Conservation (phyloP, 2,797 vertebrate species). For the Anableps anableps region DNA sequence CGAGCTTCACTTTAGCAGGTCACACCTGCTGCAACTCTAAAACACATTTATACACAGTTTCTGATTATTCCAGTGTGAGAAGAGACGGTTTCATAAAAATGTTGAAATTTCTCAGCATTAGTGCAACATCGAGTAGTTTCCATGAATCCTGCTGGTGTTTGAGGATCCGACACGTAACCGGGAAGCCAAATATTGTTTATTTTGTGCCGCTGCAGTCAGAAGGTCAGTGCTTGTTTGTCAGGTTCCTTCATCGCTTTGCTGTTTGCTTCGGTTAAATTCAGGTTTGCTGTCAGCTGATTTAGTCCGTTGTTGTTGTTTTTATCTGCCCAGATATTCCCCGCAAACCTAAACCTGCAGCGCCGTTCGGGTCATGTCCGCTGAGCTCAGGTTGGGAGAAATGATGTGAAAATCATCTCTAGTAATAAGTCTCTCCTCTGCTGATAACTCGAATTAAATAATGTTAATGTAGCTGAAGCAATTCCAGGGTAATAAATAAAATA, state of each 20-base stretch:
- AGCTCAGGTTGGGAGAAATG: not conserved
- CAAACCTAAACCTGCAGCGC: too few relatives aligned
- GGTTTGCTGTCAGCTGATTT: not conserved
- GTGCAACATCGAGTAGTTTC: too few relatives aligned
- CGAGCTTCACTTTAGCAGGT: too few relatives aligned
- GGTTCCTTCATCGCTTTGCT: not conserved
- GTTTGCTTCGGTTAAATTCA: not conserved
- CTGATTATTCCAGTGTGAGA: too few relatives aligned
- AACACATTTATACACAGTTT: too few relatives aligned
- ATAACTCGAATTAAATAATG: not conserved
- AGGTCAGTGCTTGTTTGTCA: not conserved
- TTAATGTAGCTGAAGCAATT: not conserved
- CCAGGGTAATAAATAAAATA: not conserved
- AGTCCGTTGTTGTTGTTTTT: not conserved
- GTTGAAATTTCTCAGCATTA: too few relatives aligned
- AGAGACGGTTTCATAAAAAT: too few relatives aligned
- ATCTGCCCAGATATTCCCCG: not conserved
- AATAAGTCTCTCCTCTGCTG: not conserved
- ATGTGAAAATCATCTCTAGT: not conserved
- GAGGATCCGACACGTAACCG: too few relatives aligned
- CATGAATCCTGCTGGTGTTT: too few relatives aligned
- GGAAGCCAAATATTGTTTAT: not conserved
- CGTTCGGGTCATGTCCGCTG: not conserved
- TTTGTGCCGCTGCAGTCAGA: not conserved
- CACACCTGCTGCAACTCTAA: too few relatives aligned